Evolutionary conservation across 1,140 invertebrate species (phyloP), one percentile per base, ranked within the genome.

Genomic region (Sogatella furcifera): DNA sequence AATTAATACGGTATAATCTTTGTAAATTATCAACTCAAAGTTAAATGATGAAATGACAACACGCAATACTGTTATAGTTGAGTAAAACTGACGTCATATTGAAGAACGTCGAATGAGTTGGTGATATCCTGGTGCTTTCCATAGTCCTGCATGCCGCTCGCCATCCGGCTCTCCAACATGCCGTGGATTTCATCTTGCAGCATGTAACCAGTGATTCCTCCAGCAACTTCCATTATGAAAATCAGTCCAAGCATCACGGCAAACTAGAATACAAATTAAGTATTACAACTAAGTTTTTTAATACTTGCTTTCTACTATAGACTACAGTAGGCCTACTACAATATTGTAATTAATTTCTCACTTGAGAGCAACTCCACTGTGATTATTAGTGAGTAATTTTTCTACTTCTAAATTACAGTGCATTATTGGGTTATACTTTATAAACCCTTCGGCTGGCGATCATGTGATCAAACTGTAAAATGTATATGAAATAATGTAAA

Each of bases 201-300:
- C 59, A 91, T 77, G 74, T 91, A 93, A 6, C 89, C 90, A 15
- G 88, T 84, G 69, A 95, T 87, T 60, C 90, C 92, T 59, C 85
- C 85, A 5, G 85, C 86, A 55, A 95, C 71, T 76, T 96, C 92
- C 60, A 92, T 72, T 2, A 90, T 77, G 72, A 95, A 92, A 59
- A 95, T 89, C 11, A 92, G 69, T 11, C 86, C 74, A 62, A 95
- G 73, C 46, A 95, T 76, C 52, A 89, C 82, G 14, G 88, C 86
- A 76, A 94, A 97, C 87, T 92, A 73, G 44, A 80, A 73, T 65
- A 6, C 63, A 70, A 69, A 10, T 38, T 4, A 38, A 38, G 5
- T 1, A 38, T 3, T 10, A 10, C 62, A 66, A 65, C 4, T 38
- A 8, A 38, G 34, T 38, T 38, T 9, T 11, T 8, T 11, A 24